Percentiles rank a stretch among this genome's conserved stretches.
These are phyloP conservation scores for Drosophila cracens DNA, from an alignment of 2,888 invertebrate species.

Conservation along the genomic window DNA sequence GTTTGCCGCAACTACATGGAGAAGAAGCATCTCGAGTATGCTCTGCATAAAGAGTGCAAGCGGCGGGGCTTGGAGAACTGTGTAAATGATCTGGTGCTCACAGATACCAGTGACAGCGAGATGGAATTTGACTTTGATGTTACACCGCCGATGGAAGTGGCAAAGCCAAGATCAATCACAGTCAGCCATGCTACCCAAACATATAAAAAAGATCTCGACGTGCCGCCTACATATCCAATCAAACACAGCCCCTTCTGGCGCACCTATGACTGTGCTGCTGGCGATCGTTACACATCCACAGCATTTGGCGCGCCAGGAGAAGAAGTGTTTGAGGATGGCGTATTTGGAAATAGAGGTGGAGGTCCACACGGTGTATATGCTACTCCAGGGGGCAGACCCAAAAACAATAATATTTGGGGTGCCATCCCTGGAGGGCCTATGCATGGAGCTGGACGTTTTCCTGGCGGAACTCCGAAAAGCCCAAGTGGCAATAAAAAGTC, in stretches of 20 bases:
- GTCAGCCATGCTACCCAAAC: slow-evolving; percentile 88
- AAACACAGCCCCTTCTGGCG: slow-evolving; percentile 61
- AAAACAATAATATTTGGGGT: slow-evolving; percentile 4
- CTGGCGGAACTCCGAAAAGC: not conserved
- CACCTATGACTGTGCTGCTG: slow-evolving; percentile 71
- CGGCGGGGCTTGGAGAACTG: slow-evolving; percentile 61
- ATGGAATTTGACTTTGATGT: slow-evolving; percentile 90
- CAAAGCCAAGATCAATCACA: not conserved
- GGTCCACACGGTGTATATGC: slow-evolving; percentile 42
- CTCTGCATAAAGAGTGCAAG: slow-evolving; percentile 85
- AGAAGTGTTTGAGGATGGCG: slow-evolving; percentile 54
- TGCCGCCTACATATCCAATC: slow-evolving; percentile 52
- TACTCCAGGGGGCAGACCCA: not conserved
- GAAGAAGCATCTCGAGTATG: slow-evolving; percentile 85
- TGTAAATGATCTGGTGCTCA: slow-evolving; percentile 71
- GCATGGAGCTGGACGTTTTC: slow-evolving; percentile 14
- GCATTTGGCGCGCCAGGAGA: slow-evolving; percentile 47
- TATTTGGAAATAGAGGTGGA: slow-evolving; percentile 50
- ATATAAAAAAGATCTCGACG: slow-evolving; percentile 84
- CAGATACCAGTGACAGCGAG: slow-evolving; percentile 85
- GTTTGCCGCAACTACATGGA: slow-evolving; percentile 75
- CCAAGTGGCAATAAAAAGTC: not conserved
- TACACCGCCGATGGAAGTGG: slow-evolving; percentile 87
- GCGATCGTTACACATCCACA: slow-evolving; percentile 57
- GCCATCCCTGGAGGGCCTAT: slow-evolving; percentile 9